Evolutionary conservation across 1,140 invertebrate species (phyloP).

Genomic region (Eufriesea mexicana): DNA sequence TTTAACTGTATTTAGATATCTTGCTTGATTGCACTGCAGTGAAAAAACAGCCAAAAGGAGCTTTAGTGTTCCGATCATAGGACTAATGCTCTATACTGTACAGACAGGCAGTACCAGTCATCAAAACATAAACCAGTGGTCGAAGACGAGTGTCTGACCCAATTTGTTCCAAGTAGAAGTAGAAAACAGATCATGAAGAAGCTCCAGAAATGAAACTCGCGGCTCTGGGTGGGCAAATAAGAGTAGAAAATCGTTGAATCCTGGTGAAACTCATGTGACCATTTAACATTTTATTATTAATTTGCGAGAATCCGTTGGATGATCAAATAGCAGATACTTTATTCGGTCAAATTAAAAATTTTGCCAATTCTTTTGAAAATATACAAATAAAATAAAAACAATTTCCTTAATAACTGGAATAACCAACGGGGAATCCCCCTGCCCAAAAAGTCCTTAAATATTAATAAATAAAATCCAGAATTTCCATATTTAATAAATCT

Average conservation of each 20-base stretch:
- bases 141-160: conserved; percentile 31
- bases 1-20: no score
- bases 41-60: background rate
- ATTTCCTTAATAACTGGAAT: background rate
- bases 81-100: background rate
- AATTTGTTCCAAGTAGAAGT: conserved; percentile 21
- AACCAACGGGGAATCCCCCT: no score
- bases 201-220: conserved; percentile 16
- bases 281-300: no score
- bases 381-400: no score
- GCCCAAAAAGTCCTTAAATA: no score
- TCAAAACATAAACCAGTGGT: conserved; percentile 5
- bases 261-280: background rate
- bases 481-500: background rate
- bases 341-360: background rate
- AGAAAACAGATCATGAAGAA: conserved; percentile 16
- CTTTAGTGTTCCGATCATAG: background rate
- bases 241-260: background rate
- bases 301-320: no score
- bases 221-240: background rate
- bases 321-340: background rate
- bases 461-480: background rate
- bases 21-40: no score
- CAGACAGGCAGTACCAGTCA: conserved; percentile 7
- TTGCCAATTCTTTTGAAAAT: background rate